Base-by-base conservation (phyloP, 1,140 invertebrate species). In the Coboldia fuscipes region DNA sequence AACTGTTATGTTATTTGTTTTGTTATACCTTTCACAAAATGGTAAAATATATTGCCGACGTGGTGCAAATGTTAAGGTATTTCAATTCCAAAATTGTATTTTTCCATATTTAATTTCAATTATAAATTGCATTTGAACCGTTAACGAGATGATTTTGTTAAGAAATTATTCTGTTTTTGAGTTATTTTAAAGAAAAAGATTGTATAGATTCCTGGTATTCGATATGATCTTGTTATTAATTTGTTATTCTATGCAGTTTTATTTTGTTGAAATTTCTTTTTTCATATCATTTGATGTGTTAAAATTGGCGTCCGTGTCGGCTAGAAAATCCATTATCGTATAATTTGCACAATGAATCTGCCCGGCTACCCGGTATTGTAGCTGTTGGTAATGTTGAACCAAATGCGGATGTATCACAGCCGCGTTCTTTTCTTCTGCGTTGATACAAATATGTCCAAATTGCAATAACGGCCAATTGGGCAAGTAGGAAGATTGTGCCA, bases 381-480 rank as follows among this genome's bases (percentile, higher is more conserved):
- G 48, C 60, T 51, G 42, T 35, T 42, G 21, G 45, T 39, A 52
- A 58, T 30, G 58, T 56, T 40, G 41, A 41, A 5, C 41, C 42
- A 22, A 27, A 37, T 29, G 37, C 37, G 22, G 36, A 42, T 41
- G 42, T 10, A 45, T 47, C 40, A 44, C 45, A 20, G 45, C 41
- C 29, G 51, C 45, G 49, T 20, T 48, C 46, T 31, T 54, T 65
- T 34, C 74, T 67, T 42, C 75, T 67, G 38, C 78, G 67, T 46
- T 82, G 77, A 71, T 78, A 84, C 50, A 76, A 71, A 49, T 78
- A 78, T 34, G 78, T 75, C 79, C 79, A 85, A 24, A 70, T 76
- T 12, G 77, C 72, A 34, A 85, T 72, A 27, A 85, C 68, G 36
- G 76, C 72, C 46, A 85, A 65, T 57, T 86, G 81, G 2, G 74